These are phyloP conservation scores for Cebidichthys violaceus DNA, from an alignment of 2,113 vertebrate species.

Conservation along the genomic window DNA sequence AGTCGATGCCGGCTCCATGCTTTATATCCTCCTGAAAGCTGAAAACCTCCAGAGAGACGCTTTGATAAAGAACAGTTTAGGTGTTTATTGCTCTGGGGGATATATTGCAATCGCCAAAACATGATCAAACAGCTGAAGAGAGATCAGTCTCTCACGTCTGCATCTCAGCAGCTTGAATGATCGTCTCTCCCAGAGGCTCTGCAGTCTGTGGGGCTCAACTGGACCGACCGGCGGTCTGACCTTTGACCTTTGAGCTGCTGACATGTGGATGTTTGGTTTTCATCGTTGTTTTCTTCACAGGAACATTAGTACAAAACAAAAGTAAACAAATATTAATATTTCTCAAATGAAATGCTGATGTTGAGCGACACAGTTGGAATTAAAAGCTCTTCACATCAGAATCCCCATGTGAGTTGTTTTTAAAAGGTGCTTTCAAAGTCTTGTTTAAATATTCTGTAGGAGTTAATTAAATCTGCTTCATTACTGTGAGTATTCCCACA, in stretches of 20 bases:
- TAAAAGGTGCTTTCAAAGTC: not conserved
- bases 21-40: not conserved
- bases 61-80: not conserved
- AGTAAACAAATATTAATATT: not conserved
- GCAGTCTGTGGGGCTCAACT: not conserved
- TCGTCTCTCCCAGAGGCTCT: not conserved
- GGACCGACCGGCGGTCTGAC: not conserved
- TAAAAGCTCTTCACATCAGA: not conserved
- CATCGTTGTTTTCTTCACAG: not conserved
- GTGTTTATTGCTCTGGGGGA: not conserved
- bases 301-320: not conserved
- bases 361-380: not conserved
- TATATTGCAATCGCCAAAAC: not conserved
- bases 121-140: not conserved
- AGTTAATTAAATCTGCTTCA: constrained; percentile 29
- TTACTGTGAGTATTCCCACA: constrained; percentile 25
- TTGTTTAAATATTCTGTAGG: constrained; percentile 1
- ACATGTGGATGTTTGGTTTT: not conserved
- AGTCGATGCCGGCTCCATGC: not conserved
- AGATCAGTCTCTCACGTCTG: not conserved
- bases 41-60: not conserved
- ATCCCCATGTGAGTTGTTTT: not conserved
- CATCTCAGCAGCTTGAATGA: not conserved
- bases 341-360: not conserved
- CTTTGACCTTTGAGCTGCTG: not conserved